Percentiles rank a stretch among this genome's conserved stretches.
These are phyloP conservation scores for Idaea straminata DNA, from an alignment of 2,888 invertebrate genomes.

Conservation along the genomic window DNA sequence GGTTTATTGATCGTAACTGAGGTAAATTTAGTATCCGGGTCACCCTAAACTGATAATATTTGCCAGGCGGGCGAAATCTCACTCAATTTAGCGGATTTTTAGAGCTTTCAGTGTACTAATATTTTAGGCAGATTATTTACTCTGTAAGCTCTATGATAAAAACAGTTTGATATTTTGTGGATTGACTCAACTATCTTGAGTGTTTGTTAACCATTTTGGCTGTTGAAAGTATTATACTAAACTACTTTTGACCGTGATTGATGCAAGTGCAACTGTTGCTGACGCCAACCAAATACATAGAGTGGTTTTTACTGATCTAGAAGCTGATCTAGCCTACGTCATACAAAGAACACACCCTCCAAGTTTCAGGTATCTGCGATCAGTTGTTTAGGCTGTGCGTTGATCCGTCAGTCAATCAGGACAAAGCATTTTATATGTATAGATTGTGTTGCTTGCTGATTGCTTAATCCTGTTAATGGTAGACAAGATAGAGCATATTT, in stretches of 20 bases:
- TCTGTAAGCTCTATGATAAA: neutral
- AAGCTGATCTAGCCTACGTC: too few species aligned
- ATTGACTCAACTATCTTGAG: neutral
- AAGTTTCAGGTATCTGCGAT: too few species aligned
- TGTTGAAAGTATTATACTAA: too few species aligned
- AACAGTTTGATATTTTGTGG: neutral
- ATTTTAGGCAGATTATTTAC: neutral
- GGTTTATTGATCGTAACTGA: neutral
- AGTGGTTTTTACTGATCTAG: too few species aligned
- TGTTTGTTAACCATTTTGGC: neutral
- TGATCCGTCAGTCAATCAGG: too few species aligned
- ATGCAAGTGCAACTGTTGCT: too few species aligned
- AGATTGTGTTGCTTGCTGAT: too few species aligned
- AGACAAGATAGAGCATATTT: neutral
- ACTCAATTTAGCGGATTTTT: neutral
- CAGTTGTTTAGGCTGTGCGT: too few species aligned
- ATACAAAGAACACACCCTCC: too few species aligned
- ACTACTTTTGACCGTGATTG: too few species aligned
- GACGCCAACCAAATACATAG: too few species aligned
- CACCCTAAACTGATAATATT: neutral
- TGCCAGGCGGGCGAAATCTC: neutral
- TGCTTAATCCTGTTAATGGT: neutral
- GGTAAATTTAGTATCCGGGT: slow-evolving; percentile 1
- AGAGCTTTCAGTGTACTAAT: neutral
- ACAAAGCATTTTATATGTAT: too few species aligned